These are phyloP conservation scores for Malacoctenus gilli DNA, from an alignment of 2,797 vertebrate genomes.

Conservation along the genomic window DNA sequence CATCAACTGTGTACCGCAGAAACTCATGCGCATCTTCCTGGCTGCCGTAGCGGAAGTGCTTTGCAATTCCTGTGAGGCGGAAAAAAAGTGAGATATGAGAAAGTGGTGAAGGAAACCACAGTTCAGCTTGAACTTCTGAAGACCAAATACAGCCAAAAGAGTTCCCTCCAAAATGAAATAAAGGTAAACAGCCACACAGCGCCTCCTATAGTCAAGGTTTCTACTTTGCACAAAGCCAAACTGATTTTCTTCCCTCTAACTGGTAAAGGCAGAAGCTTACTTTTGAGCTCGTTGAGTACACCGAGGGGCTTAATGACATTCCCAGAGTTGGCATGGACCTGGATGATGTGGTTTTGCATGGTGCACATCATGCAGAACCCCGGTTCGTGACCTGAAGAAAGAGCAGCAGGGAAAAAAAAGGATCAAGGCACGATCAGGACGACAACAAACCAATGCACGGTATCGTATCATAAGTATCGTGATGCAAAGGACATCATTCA, in stretches of 20 bases:
- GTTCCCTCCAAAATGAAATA: constrained; percentile 57
- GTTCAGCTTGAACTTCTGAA: neutral
- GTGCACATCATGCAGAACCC: constrained; percentile 99
- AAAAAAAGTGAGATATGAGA: neutral
- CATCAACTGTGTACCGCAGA: constrained; percentile 94
- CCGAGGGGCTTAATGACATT: constrained; percentile 93
- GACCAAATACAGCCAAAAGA: too few relatives aligned
- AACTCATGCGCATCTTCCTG: constrained; percentile 99
- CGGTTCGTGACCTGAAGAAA: constrained; percentile 86
- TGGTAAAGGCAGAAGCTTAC: constrained; percentile 81
- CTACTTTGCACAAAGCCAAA: neutral
- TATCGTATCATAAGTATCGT: too few relatives aligned
- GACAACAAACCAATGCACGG: too few relatives aligned
- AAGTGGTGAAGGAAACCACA: neutral
- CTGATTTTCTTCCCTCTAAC: neutral
- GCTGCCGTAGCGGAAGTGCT: constrained; percentile 95
- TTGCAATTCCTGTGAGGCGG: constrained; percentile 87
- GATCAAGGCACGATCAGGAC: too few relatives aligned
- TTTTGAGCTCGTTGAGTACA: constrained; percentile 93
- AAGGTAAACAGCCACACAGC: constrained; percentile 46
- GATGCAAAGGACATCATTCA: neutral
- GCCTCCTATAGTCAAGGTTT: constrained; percentile 30
- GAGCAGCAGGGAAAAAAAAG: constrained; percentile 5
- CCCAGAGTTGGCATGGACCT: constrained; percentile 91
- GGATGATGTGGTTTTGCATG: constrained; percentile 95